These are phyloP conservation scores for Salvelinus alpinus DNA, from an alignment of 2,113 vertebrate genomes.

Conservation along the genomic window DNA sequence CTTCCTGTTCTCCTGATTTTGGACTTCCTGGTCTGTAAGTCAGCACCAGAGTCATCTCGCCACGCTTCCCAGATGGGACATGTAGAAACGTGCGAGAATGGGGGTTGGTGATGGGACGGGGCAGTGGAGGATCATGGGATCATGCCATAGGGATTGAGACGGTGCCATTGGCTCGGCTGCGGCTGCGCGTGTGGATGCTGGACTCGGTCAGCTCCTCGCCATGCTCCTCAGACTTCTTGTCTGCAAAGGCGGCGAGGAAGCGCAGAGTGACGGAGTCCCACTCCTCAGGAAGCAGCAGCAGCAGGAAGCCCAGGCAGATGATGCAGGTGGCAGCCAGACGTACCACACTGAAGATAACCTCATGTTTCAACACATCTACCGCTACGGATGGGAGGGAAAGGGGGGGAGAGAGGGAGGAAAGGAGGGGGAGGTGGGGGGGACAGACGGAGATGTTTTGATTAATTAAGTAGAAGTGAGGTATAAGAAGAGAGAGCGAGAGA, in stretches of 20 bases:
- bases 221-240: slow-evolving; percentile 92
- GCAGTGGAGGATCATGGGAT: slow-evolving; percentile 28
- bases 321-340: slow-evolving; percentile 92
- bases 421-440: slow-evolving; percentile 9
- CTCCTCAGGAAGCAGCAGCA: slow-evolving; percentile 94
- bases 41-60: slow-evolving; percentile 16
- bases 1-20: neutral
- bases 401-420: neutral
- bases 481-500: neutral
- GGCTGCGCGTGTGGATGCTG: slow-evolving; percentile 82
- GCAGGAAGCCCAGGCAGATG: slow-evolving; percentile 93
- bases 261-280: slow-evolving; percentile 95
- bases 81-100: slow-evolving; percentile 27
- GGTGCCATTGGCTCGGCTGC: slow-evolving; percentile 88
- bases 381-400: slow-evolving; percentile 64
- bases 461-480: neutral
- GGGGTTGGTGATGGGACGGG: neutral
- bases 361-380: slow-evolving; percentile 93
- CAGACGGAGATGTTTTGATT: neutral
- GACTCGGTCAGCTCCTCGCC: slow-evolving; percentile 87
- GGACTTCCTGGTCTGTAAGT: slow-evolving; percentile 26
- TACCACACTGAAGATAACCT: slow-evolving; percentile 96
- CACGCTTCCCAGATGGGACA: slow-evolving; percentile 18
- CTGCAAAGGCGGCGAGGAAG: slow-evolving; percentile 90
- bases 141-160: slow-evolving; percentile 93